These are phyloP conservation scores for Drosophila tsacasi DNA, from an alignment of 1,140 invertebrate species.

Conservation along the genomic window DNA sequence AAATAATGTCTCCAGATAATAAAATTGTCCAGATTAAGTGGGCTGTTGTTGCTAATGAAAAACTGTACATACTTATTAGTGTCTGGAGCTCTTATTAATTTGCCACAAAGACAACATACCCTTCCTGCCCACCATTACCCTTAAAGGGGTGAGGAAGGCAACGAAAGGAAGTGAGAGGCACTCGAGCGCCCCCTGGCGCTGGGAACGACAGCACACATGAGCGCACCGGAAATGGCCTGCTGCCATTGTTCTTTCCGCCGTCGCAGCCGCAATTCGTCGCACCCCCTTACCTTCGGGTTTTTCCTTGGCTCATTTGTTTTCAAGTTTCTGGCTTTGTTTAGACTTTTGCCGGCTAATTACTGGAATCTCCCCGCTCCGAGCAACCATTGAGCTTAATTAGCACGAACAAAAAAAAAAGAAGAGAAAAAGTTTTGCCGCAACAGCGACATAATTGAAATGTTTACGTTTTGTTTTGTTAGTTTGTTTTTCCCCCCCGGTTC, in stretches of 20 bases:
- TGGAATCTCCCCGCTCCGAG: slow-evolving; percentile 28
- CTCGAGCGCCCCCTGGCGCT: slow-evolving; percentile 59
- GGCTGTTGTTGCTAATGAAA: neutral
- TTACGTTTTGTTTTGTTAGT: slow-evolving; percentile 59
- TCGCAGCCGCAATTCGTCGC: neutral
- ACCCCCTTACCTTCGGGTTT: too few species aligned
- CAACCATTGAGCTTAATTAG: slow-evolving; percentile 73
- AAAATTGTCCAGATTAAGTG: neutral
- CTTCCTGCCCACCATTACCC: too few species aligned
- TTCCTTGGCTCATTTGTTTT: slow-evolving; percentile 69
- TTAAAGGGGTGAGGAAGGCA: neutral
- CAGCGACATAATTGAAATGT: slow-evolving; percentile 79
- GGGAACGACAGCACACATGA: slow-evolving; percentile 53
- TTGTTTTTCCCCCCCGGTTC: neutral
- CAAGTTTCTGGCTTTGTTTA: slow-evolving; percentile 63
- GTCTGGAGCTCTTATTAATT: too few species aligned
- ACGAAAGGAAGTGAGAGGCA: slow-evolving; percentile 23
- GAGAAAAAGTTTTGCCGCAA: slow-evolving; percentile 57
- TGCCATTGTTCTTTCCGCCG: slow-evolving; percentile 53
- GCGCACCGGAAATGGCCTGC: slow-evolving; percentile 71
- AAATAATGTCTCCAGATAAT: neutral
- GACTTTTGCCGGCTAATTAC: slow-evolving; percentile 68
- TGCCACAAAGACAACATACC: neutral
- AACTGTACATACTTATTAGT: too few species aligned
- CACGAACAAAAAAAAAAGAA: slow-evolving; percentile 16